Conservation (phyloP, 2,888 invertebrate genomes). For the Oxytorus armatus region DNA sequence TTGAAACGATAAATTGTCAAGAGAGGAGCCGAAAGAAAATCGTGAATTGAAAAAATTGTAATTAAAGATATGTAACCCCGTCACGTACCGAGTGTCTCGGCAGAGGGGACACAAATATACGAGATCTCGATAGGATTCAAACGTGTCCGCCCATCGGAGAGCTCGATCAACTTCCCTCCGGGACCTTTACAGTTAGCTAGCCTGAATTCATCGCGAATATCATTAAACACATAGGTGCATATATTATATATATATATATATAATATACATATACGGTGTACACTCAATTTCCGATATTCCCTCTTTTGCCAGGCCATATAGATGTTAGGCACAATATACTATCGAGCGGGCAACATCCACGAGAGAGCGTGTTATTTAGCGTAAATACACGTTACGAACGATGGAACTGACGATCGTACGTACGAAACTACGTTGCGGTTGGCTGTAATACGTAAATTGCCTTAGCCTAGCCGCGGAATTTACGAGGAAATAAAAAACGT, state of each 20-base stretch:
- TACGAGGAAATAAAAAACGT: slow-evolving; percentile 13
- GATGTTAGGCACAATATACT: slow-evolving; percentile 31
- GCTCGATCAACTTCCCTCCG: slow-evolving; percentile 54
- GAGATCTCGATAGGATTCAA: slow-evolving; percentile 33
- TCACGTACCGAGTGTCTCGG: too few relatives aligned
- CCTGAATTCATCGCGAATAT: slow-evolving; percentile 69
- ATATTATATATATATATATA: slow-evolving; percentile 5
- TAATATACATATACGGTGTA: too few relatives aligned
- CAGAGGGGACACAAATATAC: too few relatives aligned
- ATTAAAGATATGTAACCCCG: not conserved
- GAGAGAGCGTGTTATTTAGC: slow-evolving; percentile 60
- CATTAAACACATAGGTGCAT: slow-evolving; percentile 52
- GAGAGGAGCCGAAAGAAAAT: too few relatives aligned
- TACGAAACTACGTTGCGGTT: slow-evolving; percentile 37
- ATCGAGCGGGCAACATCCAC: slow-evolving; percentile 38
- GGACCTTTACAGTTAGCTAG: slow-evolving; percentile 66
- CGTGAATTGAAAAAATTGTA: not conserved
- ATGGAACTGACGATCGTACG: slow-evolving; percentile 55
- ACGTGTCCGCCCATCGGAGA: slow-evolving; percentile 56
- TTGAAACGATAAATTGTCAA: not conserved
- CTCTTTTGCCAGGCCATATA: slow-evolving; percentile 25
- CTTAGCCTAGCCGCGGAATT: slow-evolving; percentile 40
- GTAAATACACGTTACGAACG: slow-evolving; percentile 60
- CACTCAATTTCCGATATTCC: slow-evolving; percentile 60
- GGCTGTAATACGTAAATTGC: slow-evolving; percentile 49